Evolutionary conservation across 2,113 vertebrate species (phyloP).

Genomic region (Trogon surrucura): DNA sequence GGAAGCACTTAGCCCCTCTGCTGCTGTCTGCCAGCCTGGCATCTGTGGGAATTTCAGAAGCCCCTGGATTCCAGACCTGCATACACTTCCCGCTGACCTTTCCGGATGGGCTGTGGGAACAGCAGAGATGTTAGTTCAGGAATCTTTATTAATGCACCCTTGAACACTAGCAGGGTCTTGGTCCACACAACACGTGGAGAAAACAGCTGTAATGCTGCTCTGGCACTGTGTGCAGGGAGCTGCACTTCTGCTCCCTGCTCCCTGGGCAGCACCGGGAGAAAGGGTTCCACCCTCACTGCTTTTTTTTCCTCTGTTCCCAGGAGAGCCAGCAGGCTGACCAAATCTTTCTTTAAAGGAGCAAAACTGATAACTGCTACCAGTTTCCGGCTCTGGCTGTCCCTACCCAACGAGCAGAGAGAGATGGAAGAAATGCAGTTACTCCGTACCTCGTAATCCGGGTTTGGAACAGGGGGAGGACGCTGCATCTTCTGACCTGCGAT

Average conservation of each 20-base stretch:
- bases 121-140: neutral
- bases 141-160: neutral
- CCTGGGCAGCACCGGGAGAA: neutral
- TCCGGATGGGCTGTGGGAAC: slow-evolving; percentile 77
- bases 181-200: accelerated
- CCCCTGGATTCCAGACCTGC: slow-evolving; percentile 70
- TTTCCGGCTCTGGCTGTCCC: neutral
- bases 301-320: neutral
- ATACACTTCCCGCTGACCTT: slow-evolving; percentile 77
- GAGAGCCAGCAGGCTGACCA: neutral
- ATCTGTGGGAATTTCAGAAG: neutral
- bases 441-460: slow-evolving; percentile 82
- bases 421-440: neutral
- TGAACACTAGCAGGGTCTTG: neutral
- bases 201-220: neutral
- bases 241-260: neutral
- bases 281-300: neutral
- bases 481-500: slow-evolving; percentile 72
- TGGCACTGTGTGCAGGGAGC: neutral
- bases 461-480: slow-evolving; percentile 80
- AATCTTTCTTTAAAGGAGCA: neutral
- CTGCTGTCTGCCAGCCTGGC: neutral
- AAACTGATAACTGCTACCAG: neutral
- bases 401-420: neutral
- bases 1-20: neutral